Percentiles rank a stretch among this genome's conserved stretches.
Evolutionary conservation across 2,113 vertebrate genomes (phyloP).

Genomic region (Turnix velox): DNA sequence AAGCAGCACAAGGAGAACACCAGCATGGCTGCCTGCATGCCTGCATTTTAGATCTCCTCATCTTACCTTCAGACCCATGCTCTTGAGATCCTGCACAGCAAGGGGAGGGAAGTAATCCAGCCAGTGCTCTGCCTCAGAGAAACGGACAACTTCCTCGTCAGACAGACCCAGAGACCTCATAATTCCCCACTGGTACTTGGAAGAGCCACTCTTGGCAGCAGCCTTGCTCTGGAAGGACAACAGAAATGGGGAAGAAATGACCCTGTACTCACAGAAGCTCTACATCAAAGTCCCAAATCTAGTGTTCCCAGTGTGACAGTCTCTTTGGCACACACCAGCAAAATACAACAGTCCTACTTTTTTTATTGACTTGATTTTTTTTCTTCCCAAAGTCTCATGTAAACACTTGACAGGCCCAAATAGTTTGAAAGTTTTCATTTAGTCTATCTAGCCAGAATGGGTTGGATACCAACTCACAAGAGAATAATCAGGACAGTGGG

Average conservation of each 20-base stretch:
- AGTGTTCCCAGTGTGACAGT: not conserved
- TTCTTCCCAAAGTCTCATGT: not conserved
- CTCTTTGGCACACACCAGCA: not conserved
- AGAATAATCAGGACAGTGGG: not conserved
- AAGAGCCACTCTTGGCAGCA: conserved; percentile 83
- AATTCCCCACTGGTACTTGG: conserved; percentile 94
- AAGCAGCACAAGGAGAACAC: not conserved
- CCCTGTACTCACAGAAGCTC: not conserved
- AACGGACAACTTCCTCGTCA: conserved; percentile 84
- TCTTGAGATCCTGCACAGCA: conserved; percentile 88
- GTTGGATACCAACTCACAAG: not conserved
- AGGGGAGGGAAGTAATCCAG: conserved; percentile 93
- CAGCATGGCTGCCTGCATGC: not conserved
- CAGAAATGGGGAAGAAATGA: not conserved
- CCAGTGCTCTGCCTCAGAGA: conserved; percentile 94
- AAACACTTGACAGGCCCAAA: not conserved
- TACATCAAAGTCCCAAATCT: not conserved
- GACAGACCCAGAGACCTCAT: conserved; percentile 91
- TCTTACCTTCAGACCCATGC: conserved; percentile 94
- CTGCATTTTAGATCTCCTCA: rapidly evolving
- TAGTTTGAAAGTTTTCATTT: not conserved
- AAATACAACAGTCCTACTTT: not conserved
- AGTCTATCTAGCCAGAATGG: not conserved
- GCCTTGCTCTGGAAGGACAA: conserved; percentile 86
- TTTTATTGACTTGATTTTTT: not conserved